Evolutionary conservation across 2,113 vertebrate genomes (phyloP), one percentile per base, ranked within the genome.

Genomic region (Nipponia nippon): DNA sequence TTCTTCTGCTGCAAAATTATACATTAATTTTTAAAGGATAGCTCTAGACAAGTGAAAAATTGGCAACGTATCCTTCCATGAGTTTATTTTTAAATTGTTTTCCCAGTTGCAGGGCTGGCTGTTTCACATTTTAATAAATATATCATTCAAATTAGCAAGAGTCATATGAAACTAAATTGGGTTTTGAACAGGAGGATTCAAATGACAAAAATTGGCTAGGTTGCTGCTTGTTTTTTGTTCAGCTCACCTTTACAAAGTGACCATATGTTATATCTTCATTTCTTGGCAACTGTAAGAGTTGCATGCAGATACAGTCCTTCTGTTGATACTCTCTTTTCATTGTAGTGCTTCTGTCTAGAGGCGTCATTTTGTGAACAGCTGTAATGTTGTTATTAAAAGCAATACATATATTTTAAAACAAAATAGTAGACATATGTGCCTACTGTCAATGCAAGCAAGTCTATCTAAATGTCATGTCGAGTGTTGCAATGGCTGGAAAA

Each of bases 311-410:
- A 93, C 71, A 11, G 19, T 92, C 82, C 95, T 95, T 96, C 96
- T 96, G 87, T 96, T 90, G 89, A 95, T 86, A 83, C 85, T 96
- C 89, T 90, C 77, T 97, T 95, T 80, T 96, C 90, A 83, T 96
- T 96, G 95, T 52, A 32, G 87, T 96, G 78, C 81, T 97, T 96
- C 92, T 94, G 77, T 96, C 92, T 97, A 87, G 92, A 97, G 94
- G 93, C 92, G 85, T 97, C 82, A 84, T 95, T 97, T 94, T 93
- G 93, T 81, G 92, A 98, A 97, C 96, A 98, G 97, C 98, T 97
- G 95, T 95, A 98, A 97, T 97, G 91, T 91, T 95, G 94, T 96
- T 97, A 96, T 97, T 97, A 97, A 97, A 98, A 98, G 91, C 91
- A 95, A 90, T 95, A 92, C 69, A 63, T 95, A 92, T 87, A 96